A percentile compares a stretch with the other conserved stretches of the same genome.
Conservation (phyloP, 2,888 invertebrate genomes). For the Idaea straminata region DNA sequence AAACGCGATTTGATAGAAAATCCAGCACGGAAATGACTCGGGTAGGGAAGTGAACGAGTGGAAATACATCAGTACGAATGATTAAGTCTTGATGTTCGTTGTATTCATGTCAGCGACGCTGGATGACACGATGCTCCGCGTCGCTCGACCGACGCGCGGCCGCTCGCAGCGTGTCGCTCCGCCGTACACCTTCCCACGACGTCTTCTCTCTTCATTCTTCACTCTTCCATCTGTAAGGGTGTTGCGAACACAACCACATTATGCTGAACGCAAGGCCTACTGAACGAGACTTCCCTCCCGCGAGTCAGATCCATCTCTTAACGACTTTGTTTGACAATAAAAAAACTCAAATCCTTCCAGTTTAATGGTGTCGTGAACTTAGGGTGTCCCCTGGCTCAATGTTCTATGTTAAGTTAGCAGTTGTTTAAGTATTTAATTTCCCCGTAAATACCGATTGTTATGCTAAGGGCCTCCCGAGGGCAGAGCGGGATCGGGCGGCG, state of each 20-base stretch:
- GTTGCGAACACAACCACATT: constrained; percentile 79
- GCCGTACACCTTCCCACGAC: constrained; percentile 34
- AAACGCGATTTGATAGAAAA: constrained; percentile 11
- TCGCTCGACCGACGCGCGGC: constrained; percentile 21
- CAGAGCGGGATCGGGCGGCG: constrained; percentile 63
- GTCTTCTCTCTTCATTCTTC: constrained; percentile 56
- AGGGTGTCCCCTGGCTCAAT: constrained; percentile 55
- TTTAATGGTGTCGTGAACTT: constrained; percentile 36
- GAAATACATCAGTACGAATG: constrained; percentile 41
- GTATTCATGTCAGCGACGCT: constrained; percentile 29
- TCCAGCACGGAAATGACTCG: constrained; percentile 62
- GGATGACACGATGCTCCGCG: constrained; percentile 27
- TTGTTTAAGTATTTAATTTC: constrained; percentile 75
- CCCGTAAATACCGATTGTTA: constrained; percentile 80
- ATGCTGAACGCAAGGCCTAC: constrained; percentile 76
- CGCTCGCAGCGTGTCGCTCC: constrained; percentile 32
- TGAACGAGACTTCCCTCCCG: constrained; percentile 65
- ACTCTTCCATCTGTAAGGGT: constrained; percentile 76
- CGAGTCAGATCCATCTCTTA: constrained; percentile 70
- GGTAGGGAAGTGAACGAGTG: constrained; percentile 61
- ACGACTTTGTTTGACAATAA: constrained; percentile 42
- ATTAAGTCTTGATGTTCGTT: constrained; percentile 44
- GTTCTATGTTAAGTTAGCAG: constrained; percentile 62
- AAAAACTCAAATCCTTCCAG: constrained; percentile 24
- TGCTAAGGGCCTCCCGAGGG: constrained; percentile 77